Conservation (phyloP, 2,797 vertebrate genomes). For the Hipposideros larvatus region DNA sequence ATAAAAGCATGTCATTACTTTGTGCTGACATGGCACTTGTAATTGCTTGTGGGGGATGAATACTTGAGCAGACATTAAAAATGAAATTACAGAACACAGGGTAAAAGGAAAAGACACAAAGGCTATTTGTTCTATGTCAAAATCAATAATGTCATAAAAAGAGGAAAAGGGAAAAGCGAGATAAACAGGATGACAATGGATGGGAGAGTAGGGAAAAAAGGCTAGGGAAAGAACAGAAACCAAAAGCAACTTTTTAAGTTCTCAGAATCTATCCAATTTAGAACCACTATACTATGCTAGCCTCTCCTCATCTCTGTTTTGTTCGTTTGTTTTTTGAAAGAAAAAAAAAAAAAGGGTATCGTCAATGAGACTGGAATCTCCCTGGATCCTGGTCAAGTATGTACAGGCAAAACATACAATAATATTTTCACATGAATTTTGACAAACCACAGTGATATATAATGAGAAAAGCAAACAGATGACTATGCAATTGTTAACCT, state of each 20-base stretch:
- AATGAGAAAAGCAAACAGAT: background rate
- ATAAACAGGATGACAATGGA: background rate
- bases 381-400: background rate
- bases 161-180: background rate
- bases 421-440: background rate
- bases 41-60: slow-evolving; percentile 69
- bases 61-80: slow-evolving; percentile 34
- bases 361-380: background rate
- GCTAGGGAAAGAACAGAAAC: background rate
- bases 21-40: slow-evolving; percentile 60
- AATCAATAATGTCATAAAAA: background rate
- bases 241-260: background rate
- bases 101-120: background rate
- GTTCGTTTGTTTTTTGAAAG: background rate
- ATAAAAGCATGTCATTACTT: slow-evolving; percentile 65
- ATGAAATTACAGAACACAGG: background rate
- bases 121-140: slow-evolving; percentile 3
- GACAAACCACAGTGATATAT: background rate
- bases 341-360: background rate
- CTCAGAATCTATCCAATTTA: background rate
- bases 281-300: background rate
- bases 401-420: background rate
- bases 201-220: background rate
- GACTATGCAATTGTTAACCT: background rate
- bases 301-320: accelerated